phyloP scores from a whole-genome alignment of 1,140 invertebrate species.

The Drosophila willistoni region DNA sequence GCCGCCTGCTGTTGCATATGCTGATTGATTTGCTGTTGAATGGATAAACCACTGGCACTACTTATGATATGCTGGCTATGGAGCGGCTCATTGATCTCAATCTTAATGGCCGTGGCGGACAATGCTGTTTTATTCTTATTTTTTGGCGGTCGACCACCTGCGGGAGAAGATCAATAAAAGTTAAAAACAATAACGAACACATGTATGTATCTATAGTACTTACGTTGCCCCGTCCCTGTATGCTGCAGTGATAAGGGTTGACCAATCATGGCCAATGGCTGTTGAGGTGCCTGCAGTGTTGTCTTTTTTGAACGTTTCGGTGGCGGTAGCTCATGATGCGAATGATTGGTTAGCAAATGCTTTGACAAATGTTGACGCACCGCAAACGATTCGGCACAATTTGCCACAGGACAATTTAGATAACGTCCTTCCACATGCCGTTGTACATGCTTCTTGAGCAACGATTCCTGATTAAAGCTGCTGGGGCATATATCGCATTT shows the following conservation, averaged over 20 bases:
- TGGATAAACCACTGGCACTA: constrained; percentile 77
- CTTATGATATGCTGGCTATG: constrained; percentile 80
- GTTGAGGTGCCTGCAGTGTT: constrained; percentile 69
- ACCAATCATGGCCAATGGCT: constrained; percentile 76
- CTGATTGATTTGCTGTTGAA: constrained; percentile 80
- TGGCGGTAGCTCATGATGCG: constrained; percentile 77
- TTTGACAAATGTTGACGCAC: constrained; percentile 82
- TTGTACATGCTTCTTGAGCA: constrained; percentile 82
- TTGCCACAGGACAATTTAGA: constrained; percentile 77
- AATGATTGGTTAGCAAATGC: constrained; percentile 79
- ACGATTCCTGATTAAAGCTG: constrained; percentile 80
- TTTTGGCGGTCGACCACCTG: constrained; percentile 78
- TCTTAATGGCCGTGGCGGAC: constrained; percentile 74
- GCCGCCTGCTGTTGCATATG: constrained; percentile 75
- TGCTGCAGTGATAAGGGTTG: constrained; percentile 76
- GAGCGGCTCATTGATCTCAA: constrained; percentile 78
- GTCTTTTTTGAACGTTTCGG: constrained; percentile 82
- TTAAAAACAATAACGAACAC: too few relatives aligned
- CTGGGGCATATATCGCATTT: constrained; percentile 82
- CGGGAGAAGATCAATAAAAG: neutral
- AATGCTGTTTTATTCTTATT: constrained; percentile 74
- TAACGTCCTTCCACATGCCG: constrained; percentile 82
- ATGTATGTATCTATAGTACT: constrained; percentile 23
- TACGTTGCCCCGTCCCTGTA: constrained; percentile 74
- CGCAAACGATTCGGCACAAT: constrained; percentile 79